These are phyloP conservation scores for Nothobranchius furzeri DNA, from an alignment of 2,113 vertebrate species.

Conservation along the genomic window DNA sequence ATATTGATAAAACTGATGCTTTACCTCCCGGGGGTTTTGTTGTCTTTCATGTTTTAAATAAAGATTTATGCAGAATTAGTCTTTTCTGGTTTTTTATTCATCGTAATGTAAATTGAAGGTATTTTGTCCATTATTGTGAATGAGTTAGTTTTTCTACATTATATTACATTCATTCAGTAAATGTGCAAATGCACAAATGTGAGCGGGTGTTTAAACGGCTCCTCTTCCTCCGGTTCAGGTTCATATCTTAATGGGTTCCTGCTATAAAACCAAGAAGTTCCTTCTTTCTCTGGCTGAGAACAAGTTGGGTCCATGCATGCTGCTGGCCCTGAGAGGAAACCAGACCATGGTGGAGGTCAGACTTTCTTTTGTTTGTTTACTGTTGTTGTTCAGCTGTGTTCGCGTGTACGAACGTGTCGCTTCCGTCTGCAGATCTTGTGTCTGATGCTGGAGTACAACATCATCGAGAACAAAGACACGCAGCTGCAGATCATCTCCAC, in stretches of 20 bases:
- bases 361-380: background rate
- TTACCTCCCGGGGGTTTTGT: too few species aligned
- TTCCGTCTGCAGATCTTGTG: conserved; percentile 87
- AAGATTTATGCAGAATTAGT: too few species aligned
- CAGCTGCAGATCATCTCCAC: conserved; percentile 99
- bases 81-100: too few species aligned
- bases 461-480: conserved; percentile 98
- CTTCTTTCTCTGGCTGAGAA: conserved; percentile 97
- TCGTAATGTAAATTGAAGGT: too few species aligned
- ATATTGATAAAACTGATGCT: too few species aligned
- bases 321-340: conserved; percentile 95
- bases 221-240: conserved; percentile 78
- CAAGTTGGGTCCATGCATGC: conserved; percentile 97
- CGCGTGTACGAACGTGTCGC: too few species aligned
- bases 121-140: background rate
- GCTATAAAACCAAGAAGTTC: conserved; percentile 99
- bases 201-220: background rate
- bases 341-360: conserved; percentile 95
- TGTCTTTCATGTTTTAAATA: too few species aligned
- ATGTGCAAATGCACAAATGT: background rate
- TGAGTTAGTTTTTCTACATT: background rate
- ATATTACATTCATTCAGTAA: background rate
- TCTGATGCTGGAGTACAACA: conserved; percentile 99
- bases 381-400: too few species aligned
- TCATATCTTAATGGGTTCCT: conserved; percentile 99